Evolutionary conservation across 2,797 vertebrate genomes (phyloP).

Genomic region (Gouania willdenowi): DNA sequence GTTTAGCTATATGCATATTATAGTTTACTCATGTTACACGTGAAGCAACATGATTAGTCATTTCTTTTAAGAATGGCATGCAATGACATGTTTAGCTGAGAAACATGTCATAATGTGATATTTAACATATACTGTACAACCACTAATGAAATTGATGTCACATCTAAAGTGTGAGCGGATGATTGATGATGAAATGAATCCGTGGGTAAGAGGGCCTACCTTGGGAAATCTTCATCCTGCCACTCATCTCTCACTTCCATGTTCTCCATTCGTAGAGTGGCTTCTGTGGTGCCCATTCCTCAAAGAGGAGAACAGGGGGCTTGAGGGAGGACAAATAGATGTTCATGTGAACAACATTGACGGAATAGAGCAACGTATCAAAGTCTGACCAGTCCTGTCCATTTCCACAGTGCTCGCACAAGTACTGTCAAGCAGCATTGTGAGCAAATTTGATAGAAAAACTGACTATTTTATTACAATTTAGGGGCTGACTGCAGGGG

Average conservation of each 20-base stretch:
- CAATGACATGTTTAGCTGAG: no score
- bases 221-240: slow-evolving; percentile 91
- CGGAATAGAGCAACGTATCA: neutral
- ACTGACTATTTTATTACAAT: slow-evolving; percentile 11
- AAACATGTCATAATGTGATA: no score
- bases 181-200: no score
- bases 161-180: no score
- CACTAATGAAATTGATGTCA: no score
- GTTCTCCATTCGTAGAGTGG: slow-evolving; percentile 86
- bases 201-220: slow-evolving; percentile 61
- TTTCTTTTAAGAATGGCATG: no score
- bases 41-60: no score
- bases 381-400: neutral
- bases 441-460: slow-evolving; percentile 3
- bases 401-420: neutral
- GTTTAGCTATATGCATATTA: no score
- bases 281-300: slow-evolving; percentile 88
- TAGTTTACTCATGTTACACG: no score
- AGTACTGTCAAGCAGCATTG: slow-evolving; percentile 2
- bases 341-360: slow-evolving; percentile 3
- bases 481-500: slow-evolving; percentile 9
- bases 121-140: no score
- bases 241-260: slow-evolving; percentile 89
- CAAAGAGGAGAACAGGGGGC: slow-evolving; percentile 31
- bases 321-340: slow-evolving; percentile 15